phyloP scores from a whole-genome alignment of 2,113 vertebrate genomes.

The Podocnemis expansa region DNA sequence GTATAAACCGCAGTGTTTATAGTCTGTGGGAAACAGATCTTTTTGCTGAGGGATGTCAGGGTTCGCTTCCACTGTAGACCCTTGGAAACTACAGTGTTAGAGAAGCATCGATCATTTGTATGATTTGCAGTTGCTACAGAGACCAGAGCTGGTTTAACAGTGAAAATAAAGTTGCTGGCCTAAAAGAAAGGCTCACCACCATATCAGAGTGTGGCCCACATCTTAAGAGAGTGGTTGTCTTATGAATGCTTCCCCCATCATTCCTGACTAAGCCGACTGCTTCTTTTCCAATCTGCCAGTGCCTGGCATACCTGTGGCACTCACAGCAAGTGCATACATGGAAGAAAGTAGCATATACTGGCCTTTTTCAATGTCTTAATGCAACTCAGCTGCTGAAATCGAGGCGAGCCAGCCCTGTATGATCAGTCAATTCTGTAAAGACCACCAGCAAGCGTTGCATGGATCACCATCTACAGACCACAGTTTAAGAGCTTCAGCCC shows the following conservation, averaged over 20 bases:
- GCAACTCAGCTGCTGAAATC: neutral
- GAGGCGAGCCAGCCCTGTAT: neutral
- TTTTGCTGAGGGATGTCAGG: neutral
- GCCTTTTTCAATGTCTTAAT: neutral
- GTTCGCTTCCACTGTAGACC: neutral
- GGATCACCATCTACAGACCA: neutral
- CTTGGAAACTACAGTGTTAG: neutral
- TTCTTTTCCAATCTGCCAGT: neutral
- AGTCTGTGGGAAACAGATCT: neutral
- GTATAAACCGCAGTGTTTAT: neutral
- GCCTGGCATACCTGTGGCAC: neutral
- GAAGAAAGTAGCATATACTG: neutral
- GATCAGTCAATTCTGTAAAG: neutral
- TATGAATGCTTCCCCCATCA: neutral
- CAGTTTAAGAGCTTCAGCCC: neutral
- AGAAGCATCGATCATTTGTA: neutral
- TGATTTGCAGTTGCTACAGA: neutral
- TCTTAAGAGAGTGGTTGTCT: neutral
- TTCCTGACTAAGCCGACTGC: neutral
- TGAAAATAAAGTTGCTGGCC: neutral
- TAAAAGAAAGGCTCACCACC: neutral
- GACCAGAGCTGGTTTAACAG: neutral
- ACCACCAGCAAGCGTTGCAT: neutral
- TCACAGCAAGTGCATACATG: neutral
- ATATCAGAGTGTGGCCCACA: neutral